Evolutionary conservation across 2,113 vertebrate genomes (phyloP), one percentile per base, ranked within the genome.

Genomic region (Heterochromis multidens): DNA sequence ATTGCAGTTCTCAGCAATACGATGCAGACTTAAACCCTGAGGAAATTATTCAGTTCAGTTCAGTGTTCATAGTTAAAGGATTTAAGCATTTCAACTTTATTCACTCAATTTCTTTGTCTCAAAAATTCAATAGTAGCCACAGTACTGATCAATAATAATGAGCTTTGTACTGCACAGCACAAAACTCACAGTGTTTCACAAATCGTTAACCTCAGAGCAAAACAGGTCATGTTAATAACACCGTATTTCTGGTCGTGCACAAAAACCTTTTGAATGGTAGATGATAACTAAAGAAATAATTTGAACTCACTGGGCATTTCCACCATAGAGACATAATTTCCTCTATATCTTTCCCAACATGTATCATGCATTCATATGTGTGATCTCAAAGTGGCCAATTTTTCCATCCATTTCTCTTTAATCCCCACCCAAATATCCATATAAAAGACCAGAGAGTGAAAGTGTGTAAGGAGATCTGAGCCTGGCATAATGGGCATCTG

Each of bases 371-470:
- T 72, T 80, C 62, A 54, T 56, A 70, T 76, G 56, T 37, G 52
- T 74, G 76, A 80, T 88, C 80, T 54, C 57, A 78, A 56, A 59
- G 54, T 86, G 79, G 63, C 58, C 37, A 89, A 80, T 82, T 79
- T 87, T 58, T 72, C 14, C 40, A 46, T 70, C 59, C 56, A 31
- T 60, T 78, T 31, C 25, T 52, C 37, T 17, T 2, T 58, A 59
- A 52, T 77, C 54, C 60, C 77, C 70, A n/a, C 58, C 80, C 62
- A 72, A 77, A 56, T 58, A 67, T 76, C 40, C 77, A 79, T 80
- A 90, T 89, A 83, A 94, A 93, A 77, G 86, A 60, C 35, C 79
- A 35, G 33, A 59, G 49, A 82, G n/a, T n/a, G 63, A 77, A 27
- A 74, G 46, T 14, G 25, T 58, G 37, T 87, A 86, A 89, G 83